Percentiles rank a stretch among this genome's conserved stretches.
Conservation (phyloP, 2,113 vertebrate genomes). For the Erythrocebus patas region DNA sequence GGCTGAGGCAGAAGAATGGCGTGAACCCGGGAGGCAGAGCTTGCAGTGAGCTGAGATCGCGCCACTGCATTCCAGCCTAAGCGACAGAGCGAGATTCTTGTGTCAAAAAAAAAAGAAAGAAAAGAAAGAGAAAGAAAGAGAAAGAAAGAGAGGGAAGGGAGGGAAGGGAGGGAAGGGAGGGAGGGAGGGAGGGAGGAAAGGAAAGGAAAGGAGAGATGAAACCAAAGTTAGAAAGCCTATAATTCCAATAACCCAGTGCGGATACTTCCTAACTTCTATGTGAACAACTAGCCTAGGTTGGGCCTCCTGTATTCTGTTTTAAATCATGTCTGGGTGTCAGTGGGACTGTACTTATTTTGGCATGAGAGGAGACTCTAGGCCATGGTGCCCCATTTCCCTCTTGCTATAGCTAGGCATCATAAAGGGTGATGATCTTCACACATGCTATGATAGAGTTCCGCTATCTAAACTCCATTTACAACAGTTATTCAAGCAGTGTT, state of each 20-base stretch:
- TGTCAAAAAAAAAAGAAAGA: no score
- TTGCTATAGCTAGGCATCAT: neutral
- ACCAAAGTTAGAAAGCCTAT: neutral
- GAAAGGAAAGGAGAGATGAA: neutral
- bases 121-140: neutral
- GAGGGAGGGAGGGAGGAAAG: no score
- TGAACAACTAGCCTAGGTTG: neutral
- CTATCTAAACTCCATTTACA: neutral
- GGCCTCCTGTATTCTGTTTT: neutral
- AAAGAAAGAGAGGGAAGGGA: neutral
- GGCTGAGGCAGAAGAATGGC: no score
- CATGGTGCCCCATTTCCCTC: neutral
- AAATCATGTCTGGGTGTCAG: neutral
- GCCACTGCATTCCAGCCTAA: no score
- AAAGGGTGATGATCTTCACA: constrained; percentile 4
- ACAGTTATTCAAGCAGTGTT: neutral
- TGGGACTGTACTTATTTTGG: neutral
- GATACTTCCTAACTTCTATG: neutral
- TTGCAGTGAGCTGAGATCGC: no score
- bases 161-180: no score
- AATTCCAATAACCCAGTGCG: neutral
- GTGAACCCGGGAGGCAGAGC: no score
- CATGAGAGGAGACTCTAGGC: neutral
- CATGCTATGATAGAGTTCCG: neutral
- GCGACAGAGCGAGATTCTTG: no score